A percentile compares a stretch with the other conserved stretches of the same genome.
Evolutionary conservation across 2,888 invertebrate genomes (phyloP).

Genomic region (Cephus rjabovi): DNA sequence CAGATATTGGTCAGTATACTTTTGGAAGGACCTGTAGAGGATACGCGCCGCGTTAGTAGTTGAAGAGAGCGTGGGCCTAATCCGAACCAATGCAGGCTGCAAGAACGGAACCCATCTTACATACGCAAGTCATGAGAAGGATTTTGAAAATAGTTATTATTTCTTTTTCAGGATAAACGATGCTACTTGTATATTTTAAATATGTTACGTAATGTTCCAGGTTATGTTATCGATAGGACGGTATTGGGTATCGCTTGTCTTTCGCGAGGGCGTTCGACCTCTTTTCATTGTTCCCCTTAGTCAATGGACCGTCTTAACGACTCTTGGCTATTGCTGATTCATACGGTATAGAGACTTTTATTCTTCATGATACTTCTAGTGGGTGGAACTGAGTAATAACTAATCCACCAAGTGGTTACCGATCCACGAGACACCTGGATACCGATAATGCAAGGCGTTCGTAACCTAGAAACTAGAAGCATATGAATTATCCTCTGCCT

Average conservation of each 20-base stretch:
- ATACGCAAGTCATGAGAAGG: conserved; percentile 12
- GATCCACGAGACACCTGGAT: too few species aligned
- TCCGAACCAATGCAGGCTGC: neutral
- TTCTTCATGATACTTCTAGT: too few species aligned
- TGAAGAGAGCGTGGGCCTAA: conserved; percentile 3
- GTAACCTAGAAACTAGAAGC: too few species aligned
- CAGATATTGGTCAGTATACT: neutral
- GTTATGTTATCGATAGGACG: too few species aligned
- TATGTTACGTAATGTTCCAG: too few species aligned
- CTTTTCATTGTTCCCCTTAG: conserved; percentile 26
- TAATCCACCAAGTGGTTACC: too few species aligned
- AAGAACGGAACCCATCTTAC: neutral
- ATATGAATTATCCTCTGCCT: too few species aligned
- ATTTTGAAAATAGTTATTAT: conserved; percentile 34
- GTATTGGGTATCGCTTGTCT: conserved; percentile 7
- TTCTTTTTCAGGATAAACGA: conserved; percentile 31
- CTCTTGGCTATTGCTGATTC: conserved; percentile 41
- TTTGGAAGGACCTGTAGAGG: neutral
- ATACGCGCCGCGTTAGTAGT: neutral
- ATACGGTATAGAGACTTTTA: conserved; percentile 11
- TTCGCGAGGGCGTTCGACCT: conserved; percentile 35
- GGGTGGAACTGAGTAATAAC: too few species aligned
- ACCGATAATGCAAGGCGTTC: too few species aligned
- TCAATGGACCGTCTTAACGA: conserved; percentile 43
- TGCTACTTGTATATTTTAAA: neutral